Percentiles rank a stretch among this genome's conserved stretches.
Evolutionary conservation across 1,140 invertebrate species (phyloP).

Genomic region (Berghia stephanieae): DNA sequence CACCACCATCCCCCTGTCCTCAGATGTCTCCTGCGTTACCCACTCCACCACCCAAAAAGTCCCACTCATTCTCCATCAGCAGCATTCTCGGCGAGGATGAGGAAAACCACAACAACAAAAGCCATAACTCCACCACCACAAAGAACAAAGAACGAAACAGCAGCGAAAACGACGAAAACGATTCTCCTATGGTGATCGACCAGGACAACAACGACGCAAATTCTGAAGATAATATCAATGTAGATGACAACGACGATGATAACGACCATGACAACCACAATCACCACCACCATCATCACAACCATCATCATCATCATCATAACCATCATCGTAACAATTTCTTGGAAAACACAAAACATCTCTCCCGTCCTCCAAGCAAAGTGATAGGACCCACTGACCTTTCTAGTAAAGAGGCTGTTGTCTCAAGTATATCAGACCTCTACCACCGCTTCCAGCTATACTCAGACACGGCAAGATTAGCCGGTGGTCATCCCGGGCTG

Average conservation of each 20-base stretch:
- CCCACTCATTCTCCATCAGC: constrained; percentile 34
- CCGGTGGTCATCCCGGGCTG: constrained; percentile 24
- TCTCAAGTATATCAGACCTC: constrained; percentile 33
- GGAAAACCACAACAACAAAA: too few species aligned
- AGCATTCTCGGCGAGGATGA: constrained; percentile 32
- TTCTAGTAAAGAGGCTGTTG: constrained; percentile 22
- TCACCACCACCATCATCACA: too few species aligned
- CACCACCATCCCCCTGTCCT: neutral
- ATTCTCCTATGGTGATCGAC: too few species aligned
- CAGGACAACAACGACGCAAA: neutral
- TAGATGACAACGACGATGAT: neutral
- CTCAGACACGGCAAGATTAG: constrained; percentile 24
- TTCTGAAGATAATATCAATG: neutral
- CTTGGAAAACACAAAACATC: too few species aligned
- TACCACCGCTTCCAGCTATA: constrained; percentile 30
- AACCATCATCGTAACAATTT: too few species aligned
- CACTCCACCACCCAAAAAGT: neutral
- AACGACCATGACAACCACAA: too few species aligned
- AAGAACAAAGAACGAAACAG: neutral
- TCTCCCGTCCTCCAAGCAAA: too few species aligned
- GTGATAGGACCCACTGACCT: too few species aligned
- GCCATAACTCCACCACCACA: too few species aligned
- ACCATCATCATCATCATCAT: too few species aligned
- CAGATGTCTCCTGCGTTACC: too few species aligned
- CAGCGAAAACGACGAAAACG: neutral